A percentile compares a stretch with the other conserved stretches of the same genome.
Conservation (phyloP, 2,797 vertebrate genomes). For the Channallabes apus region DNA sequence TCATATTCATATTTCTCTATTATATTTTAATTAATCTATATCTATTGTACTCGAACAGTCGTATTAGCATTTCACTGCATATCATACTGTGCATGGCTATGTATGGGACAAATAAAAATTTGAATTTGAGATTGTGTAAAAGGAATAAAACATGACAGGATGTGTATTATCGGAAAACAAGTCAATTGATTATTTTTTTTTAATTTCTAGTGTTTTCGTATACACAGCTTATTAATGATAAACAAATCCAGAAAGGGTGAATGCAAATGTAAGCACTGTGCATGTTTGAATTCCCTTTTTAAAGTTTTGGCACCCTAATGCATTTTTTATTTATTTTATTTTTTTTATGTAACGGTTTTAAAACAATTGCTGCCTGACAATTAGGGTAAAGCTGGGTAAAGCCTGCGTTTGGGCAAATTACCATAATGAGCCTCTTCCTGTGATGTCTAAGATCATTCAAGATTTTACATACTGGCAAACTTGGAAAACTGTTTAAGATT, state of each 20-base stretch:
- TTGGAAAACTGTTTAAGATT: background rate
- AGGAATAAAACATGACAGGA: background rate
- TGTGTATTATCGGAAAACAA: background rate
- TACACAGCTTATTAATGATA: background rate
- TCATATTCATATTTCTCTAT: too few species aligned
- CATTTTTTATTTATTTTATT: background rate
- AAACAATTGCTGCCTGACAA: background rate
- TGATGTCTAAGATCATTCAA: background rate
- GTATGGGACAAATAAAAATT: too few species aligned
- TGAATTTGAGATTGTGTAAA: background rate
- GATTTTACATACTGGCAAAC: background rate
- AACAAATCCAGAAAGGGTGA: background rate
- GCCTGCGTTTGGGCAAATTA: background rate
- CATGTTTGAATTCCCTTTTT: background rate
- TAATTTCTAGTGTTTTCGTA: background rate
- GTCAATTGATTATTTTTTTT: background rate
- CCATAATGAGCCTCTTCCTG: background rate
- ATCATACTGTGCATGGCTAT: too few species aligned
- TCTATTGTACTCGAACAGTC: too few species aligned
- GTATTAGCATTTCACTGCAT: too few species aligned
- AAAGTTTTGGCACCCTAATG: background rate
- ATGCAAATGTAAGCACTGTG: background rate
- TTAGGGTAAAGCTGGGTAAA: background rate
- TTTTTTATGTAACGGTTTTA: background rate
- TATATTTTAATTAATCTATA: too few species aligned